Percentiles rank a stretch among this genome's conserved stretches.
Evolutionary conservation across 2,797 vertebrate species (phyloP).

Genomic region (Liparis tanakae): DNA sequence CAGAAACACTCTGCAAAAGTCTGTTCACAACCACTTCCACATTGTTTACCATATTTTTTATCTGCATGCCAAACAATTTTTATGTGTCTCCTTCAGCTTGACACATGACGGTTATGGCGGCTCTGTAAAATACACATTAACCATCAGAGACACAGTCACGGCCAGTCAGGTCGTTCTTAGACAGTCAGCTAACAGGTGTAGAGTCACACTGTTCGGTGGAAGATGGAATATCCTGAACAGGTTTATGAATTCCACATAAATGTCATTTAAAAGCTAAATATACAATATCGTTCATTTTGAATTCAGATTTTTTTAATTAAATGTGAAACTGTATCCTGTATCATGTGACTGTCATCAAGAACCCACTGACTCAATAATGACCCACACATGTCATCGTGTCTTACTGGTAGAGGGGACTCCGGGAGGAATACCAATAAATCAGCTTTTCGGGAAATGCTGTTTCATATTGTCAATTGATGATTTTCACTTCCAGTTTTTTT

Average conservation of each 20-base stretch:
- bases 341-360: slow-evolving; percentile 1
- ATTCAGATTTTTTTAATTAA: not conserved
- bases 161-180: not conserved
- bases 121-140: slow-evolving; percentile 8
- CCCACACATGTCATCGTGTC: not conserved
- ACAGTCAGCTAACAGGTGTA: not conserved
- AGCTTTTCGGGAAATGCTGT: slow-evolving; percentile 10
- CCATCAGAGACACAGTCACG: not conserved
- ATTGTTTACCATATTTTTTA: not conserved
- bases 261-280: not conserved
- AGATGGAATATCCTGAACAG: not conserved
- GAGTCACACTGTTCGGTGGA: not conserved
- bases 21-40: slow-evolving; percentile 3
- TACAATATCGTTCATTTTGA: not conserved
- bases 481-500: slow-evolving; percentile 1
- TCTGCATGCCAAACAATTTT: not conserved
- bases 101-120: slow-evolving; percentile 5
- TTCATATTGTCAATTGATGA: not conserved
- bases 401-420: slow-evolving; percentile 25
- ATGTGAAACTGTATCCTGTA: not conserved
- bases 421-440: not conserved
- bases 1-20: slow-evolving; percentile 3
- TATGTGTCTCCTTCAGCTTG: not conserved
- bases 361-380: slow-evolving; percentile 1
- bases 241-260: not conserved